phyloP scores from a whole-genome alignment of 2,888 invertebrate genomes.

The Hofmannophila pseudospretella region DNA sequence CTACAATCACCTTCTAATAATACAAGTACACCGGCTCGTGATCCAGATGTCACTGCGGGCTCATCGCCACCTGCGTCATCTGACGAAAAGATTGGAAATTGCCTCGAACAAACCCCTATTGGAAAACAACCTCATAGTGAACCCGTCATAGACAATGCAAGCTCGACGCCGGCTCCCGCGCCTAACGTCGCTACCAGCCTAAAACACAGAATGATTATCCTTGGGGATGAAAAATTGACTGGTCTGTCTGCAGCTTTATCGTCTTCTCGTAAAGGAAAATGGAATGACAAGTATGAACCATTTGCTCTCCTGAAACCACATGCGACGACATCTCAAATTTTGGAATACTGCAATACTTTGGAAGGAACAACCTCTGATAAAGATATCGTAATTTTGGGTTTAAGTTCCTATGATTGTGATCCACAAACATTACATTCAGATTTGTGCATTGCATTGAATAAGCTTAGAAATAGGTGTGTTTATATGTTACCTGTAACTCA shows the following conservation, averaged over 20 bases:
- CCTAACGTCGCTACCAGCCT: no score
- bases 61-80: no score
- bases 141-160: no score
- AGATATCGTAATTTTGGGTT: background rate
- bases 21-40: no score
- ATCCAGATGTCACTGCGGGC: no score
- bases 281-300: slow-evolving; percentile 1
- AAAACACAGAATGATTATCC: background rate
- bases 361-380: background rate
- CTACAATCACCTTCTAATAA: no score
- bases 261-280: background rate
- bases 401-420: slow-evolving; percentile 1
- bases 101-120: no score
- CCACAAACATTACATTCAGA: background rate
- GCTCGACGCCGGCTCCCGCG: no score
- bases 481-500: background rate
- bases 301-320: background rate
- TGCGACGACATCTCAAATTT: background rate
- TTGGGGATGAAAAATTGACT: background rate
- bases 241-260: background rate
- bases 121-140: no score
- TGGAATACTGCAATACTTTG: background rate
- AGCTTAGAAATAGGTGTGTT: background rate
- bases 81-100: no score
- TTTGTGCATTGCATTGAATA: background rate